Percentiles rank a stretch among this genome's conserved stretches.
Evolutionary conservation across 92 coral and sea anemone genomes (phyloP).

Genomic region (Desmophyllum pertusum): DNA sequence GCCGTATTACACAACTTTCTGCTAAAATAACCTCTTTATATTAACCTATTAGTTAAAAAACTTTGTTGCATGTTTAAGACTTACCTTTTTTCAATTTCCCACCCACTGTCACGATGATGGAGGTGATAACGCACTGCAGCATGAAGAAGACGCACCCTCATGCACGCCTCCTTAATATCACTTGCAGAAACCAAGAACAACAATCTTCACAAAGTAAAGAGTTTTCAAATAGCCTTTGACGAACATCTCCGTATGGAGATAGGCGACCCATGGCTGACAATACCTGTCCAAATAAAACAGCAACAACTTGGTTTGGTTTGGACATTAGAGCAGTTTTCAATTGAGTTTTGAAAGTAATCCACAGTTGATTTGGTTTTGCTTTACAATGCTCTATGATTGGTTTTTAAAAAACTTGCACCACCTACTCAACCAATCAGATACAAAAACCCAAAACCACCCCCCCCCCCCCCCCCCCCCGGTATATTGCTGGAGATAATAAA

Average conservation of each 20-base stretch:
- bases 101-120: conserved; percentile 18
- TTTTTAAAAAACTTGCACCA: too few relatives aligned
- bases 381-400: too few relatives aligned
- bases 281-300: conserved; percentile 32
- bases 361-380: too few relatives aligned
- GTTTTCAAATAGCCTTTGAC: conserved; percentile 58
- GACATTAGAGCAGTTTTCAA: too few relatives aligned
- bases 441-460: too few relatives aligned
- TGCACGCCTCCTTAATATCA: conserved; percentile 36
- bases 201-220: conserved; percentile 40
- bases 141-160: conserved; percentile 54
- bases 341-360: too few relatives aligned
- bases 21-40: too few relatives aligned
- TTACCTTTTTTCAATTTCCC: conserved; percentile 44
- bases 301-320: not conserved
- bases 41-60: too few relatives aligned
- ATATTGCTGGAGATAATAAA: too few relatives aligned
- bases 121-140: conserved; percentile 47
- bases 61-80: not conserved
- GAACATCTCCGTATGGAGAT: conserved; percentile 38
- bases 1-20: too few relatives aligned
- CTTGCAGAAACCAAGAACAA: conserved; percentile 31
- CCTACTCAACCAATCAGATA: too few relatives aligned
- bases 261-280: conserved; percentile 47
- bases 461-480: too few relatives aligned